Percentiles rank a stretch among this genome's conserved stretches.
Conservation (phyloP, 2,797 vertebrate genomes). For the Pempheris klunzingeri region DNA sequence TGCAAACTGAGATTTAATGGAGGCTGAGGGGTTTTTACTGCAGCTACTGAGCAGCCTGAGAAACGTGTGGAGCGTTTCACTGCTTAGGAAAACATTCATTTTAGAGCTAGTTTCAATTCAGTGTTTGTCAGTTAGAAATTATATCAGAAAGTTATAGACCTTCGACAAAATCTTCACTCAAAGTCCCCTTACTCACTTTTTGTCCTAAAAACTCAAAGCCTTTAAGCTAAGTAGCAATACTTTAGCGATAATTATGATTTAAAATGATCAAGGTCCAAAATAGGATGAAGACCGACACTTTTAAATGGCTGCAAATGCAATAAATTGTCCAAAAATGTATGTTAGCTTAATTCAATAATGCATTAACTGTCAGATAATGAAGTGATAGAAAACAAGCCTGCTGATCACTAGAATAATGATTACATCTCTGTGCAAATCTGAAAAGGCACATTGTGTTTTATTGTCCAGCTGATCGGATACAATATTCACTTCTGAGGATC, state of each 20-base stretch:
- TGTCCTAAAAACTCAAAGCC: no score
- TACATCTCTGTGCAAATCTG: neutral
- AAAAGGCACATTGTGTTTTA: neutral
- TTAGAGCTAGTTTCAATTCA: neutral
- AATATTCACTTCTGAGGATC: neutral
- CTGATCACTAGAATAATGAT: neutral
- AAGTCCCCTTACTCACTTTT: no score
- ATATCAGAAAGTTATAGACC: neutral
- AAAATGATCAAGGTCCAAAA: neutral
- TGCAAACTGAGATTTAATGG: constrained; percentile 22
- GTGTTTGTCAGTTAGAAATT: neutral
- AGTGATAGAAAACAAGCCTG: neutral
- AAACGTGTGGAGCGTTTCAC: neutral
- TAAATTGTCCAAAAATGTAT: neutral
- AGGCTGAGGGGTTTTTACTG: constrained; percentile 37
- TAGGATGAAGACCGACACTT: neutral
- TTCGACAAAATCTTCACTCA: neutral
- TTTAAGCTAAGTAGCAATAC: no score
- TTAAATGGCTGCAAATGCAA: neutral
- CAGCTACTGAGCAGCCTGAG: neutral
- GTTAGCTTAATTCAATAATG: neutral
- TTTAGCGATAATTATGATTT: no score
- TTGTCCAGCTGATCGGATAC: neutral
- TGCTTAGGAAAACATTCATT: constrained; percentile 32
- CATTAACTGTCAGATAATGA: neutral